Evolutionary conservation across 1,140 invertebrate species (phyloP), one percentile per base, ranked within the genome.

Genomic region (Ceratina australensis): DNA sequence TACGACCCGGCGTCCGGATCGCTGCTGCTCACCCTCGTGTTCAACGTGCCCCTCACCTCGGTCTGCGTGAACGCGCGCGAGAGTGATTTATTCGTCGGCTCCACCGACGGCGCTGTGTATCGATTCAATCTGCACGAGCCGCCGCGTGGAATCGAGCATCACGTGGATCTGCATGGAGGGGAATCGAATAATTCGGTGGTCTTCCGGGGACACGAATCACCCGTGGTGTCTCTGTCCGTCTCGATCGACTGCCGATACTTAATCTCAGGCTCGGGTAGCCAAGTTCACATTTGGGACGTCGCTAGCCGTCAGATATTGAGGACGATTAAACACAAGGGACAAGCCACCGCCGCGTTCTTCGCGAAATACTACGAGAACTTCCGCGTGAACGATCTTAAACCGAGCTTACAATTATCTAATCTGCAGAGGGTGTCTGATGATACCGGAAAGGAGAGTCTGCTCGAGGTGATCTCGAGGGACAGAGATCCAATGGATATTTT

Each of bases 271-370:
- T 95, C 95, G 0, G 92, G 94, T 75, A 93, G 94, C 28, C 93
- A 92, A 73, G 94, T 97, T 1, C 94, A 95, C 80, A 85, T 97
- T 26, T 98, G 97, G 97, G 95, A 98, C 82, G 94, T 97, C 50
- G 87, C 87, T 47, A 97, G 96, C 87, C 91, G 93, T 59, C 96
- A 97, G 85, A 94, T 95, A 66, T 90, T 96, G 15, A 94, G 94
- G 79, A 95, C 93, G 15, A 92, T 98, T 28, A 90, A 91, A 24
- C 95, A 96, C 81, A 96, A 96, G 90, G 96, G 95, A 22, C 86
- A 94, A 7, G 93, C 97, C 0, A 96, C 94, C 7, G 96, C 97
- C 90, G 93, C 94, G 1, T 93, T 94, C 60, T 94, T 96, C 73
- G 89, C 92, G 0, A 88, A 93, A 16, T 89, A 91, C 3, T 92